Percentiles rank a stretch among this genome's conserved stretches.
These are phyloP conservation scores for Atopsyche davidsoni DNA, from an alignment of 1,140 invertebrate genomes.

Conservation along the genomic window DNA sequence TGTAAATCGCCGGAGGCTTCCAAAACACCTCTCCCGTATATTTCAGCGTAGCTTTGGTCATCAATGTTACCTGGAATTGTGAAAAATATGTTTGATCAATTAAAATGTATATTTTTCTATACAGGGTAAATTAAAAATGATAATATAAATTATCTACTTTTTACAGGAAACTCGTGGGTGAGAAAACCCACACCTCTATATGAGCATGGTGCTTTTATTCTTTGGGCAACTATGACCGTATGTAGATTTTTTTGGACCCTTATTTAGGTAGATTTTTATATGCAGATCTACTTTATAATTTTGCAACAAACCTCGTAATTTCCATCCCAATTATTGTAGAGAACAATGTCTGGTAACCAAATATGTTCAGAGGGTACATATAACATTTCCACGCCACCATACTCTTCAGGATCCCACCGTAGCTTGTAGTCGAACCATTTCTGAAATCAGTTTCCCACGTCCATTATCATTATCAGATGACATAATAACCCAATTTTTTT, in stretches of 20 bases:
- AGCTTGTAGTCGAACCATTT: slow-evolving; percentile 95
- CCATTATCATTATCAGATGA: too few species aligned
- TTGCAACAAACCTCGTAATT: slow-evolving; percentile 73
- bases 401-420: slow-evolving; percentile 87
- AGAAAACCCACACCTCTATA: too few species aligned
- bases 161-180: too few species aligned
- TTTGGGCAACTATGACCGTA: too few species aligned
- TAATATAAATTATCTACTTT: too few species aligned
- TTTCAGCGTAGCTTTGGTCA: slow-evolving; percentile 92
- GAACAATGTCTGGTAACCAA: slow-evolving; percentile 84
- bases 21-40: slow-evolving; percentile 88
- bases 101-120: too few species aligned
- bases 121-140: too few species aligned
- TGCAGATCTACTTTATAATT: slow-evolving; percentile 1
- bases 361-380: slow-evolving; percentile 91
- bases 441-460: too few species aligned
- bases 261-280: background rate
- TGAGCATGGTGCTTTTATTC: too few species aligned
- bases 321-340: slow-evolving; percentile 90
- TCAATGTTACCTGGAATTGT: slow-evolving; percentile 69
- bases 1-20: slow-evolving; percentile 99
- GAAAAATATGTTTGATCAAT: background rate
- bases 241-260: slow-evolving; percentile 5
- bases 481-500: too few species aligned
- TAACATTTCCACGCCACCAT: slow-evolving; percentile 86